Conservation (phyloP, 2,888 invertebrate genomes). For the Branchellion lobata region DNA sequence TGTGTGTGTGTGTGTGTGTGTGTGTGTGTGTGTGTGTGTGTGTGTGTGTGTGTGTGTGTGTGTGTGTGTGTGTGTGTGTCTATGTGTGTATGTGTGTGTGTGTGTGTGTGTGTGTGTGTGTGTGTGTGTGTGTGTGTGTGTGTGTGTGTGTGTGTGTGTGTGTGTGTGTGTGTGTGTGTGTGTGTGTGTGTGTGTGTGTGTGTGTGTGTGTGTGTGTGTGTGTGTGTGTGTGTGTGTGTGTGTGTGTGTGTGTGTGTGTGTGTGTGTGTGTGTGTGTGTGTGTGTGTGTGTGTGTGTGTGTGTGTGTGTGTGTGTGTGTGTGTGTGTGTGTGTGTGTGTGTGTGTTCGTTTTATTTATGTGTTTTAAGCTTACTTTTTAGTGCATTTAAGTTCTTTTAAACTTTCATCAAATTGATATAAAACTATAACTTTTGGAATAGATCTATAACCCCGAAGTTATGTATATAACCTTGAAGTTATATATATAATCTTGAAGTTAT, state of each 20-base stretch:
- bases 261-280: constrained; percentile 6
- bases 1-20: constrained; percentile 2
- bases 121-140: neutral
- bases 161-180: neutral
- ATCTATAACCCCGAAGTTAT: no score
- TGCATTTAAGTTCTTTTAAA: no score
- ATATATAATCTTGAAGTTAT: no score
- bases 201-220: neutral
- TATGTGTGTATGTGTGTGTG: constrained; percentile 1
- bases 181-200: neutral
- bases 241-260: constrained; percentile 9
- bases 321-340: no score
- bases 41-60: constrained; percentile 12
- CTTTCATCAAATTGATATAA: no score
- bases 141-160: neutral
- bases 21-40: constrained; percentile 12
- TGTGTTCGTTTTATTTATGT: no score
- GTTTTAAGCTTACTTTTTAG: no score
- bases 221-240: neutral
- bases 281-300: constrained; percentile 17
- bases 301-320: neutral
- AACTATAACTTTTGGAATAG: no score
- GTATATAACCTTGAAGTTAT: no score
- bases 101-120: neutral
- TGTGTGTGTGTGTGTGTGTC: neutral